Evolutionary conservation across 2,888 invertebrate species (phyloP), one percentile per base, ranked within the genome.

Genomic region (Cyrtodaria siliqua): DNA sequence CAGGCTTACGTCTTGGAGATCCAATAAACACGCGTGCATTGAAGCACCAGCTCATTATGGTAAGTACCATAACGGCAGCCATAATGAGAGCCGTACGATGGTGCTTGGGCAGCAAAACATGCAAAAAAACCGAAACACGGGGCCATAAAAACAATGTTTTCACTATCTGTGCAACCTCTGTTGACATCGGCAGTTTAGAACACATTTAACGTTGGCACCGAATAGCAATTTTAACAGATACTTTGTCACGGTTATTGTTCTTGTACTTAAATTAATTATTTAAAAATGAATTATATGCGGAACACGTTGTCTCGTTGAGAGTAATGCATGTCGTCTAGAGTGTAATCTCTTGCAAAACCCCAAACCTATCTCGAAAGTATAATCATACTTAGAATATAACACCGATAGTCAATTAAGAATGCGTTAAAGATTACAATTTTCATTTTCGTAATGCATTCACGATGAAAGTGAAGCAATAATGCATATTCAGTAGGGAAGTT

Each of bases 181-280:
- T 47, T 44, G 56, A 23, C 49, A 33, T 47, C 49, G 57, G 53
- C 55, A 33, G 49, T 66, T 38, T 55, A 57, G 38, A 66, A 66
- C 12, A 14, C 66, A 47, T 47, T 56, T 42, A 23, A 3, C 6
- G 26, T 6, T 9, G 57, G 66, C 12, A 57, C 23, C 0, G 9
- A 24, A 49, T 49, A 23, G 38, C 38, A 38, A 49, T 66, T 66
- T 44, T 66, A 27, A n/a, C 66, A 66, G 56, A 29, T 66, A 38
- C 18, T 57, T 27, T 29, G 44, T 23, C 50, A 2, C 20, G 42
- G 2, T 38, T 47, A 23, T 53, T 47, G 20, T 16, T 16, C 29
- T 3, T 14, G 33, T n/a, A 27, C 42, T 57, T 55, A 24, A 47
- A n/a, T 38, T 38, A 8, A 50, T 29, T 42, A 40, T 69, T 33